A percentile compares a stretch with the other conserved stretches of the same genome.
phyloP scores from a whole-genome alignment of 2,888 invertebrate species.

The Athripsodes cinereus region DNA sequence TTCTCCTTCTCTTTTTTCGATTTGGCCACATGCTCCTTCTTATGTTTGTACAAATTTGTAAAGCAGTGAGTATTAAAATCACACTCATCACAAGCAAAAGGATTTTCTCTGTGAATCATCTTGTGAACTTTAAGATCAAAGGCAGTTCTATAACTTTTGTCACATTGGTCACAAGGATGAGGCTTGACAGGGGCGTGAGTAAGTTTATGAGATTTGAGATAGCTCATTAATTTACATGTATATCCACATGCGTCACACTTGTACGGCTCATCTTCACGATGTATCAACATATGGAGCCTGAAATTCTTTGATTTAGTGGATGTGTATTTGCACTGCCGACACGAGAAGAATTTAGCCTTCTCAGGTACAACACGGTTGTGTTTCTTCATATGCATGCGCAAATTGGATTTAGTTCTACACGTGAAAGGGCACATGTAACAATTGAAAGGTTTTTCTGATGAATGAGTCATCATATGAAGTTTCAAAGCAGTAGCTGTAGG shows the following conservation, averaged over 20 bases:
- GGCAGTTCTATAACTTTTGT: conserved; percentile 14
- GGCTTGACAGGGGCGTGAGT: conserved; percentile 15
- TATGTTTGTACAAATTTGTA: conserved; percentile 16
- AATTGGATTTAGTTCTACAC: conserved; percentile 14
- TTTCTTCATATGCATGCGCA: conserved; percentile 16
- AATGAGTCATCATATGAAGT: conserved; percentile 15
- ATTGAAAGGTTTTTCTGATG: conserved; percentile 10
- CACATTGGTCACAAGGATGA: conserved; percentile 12
- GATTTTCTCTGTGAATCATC: conserved; percentile 15
- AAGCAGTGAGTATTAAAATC: conserved; percentile 16
- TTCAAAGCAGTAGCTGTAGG: conserved; percentile 13
- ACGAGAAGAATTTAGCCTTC: conserved; percentile 12
- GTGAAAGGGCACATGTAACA: conserved; percentile 12
- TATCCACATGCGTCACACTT: conserved; percentile 42
- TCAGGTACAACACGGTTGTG: conserved; percentile 3
- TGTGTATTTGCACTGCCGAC: conserved; percentile 41
- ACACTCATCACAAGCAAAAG: conserved; percentile 16
- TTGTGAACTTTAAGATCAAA: conserved; percentile 16
- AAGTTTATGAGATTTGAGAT: conserved; percentile 15
- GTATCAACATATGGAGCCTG: conserved; percentile 46
- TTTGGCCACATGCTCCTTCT: conserved; percentile 10
- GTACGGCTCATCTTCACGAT: conserved; percentile 43
- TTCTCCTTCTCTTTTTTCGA: conserved; percentile 2
- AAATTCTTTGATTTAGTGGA: conserved; percentile 43
- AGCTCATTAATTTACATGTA: conserved; percentile 13